Base-by-base conservation (phyloP, 2,113 vertebrate genomes). In the Poeciliopsis retropinna region DNA sequence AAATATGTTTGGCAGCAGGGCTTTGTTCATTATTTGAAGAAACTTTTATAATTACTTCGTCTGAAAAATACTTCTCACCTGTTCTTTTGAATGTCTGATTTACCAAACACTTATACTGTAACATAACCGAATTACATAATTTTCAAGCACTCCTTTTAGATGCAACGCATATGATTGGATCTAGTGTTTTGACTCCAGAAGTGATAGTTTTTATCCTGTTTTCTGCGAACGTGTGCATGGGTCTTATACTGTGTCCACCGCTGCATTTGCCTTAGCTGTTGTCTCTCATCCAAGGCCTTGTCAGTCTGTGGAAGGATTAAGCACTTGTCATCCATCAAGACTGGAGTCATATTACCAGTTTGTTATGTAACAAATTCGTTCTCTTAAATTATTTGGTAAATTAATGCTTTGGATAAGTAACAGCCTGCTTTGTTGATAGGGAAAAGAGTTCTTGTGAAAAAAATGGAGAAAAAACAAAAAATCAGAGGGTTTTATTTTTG, bases 251-350 rank as follows among this genome's bases (percentile, higher is more conserved):
- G n/a, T 74, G 73, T 76, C 22, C 77, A 65, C 68, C 71, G 70
- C 89, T 88, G 60, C 73, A 72, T 88, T 83, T 88, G 89, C 89
- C 89, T 90, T 90, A 86, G 72, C 85, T 68, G 64, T n/a, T 47
- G 79, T 76, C 61, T 89, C 71, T 80, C 69, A 85, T 86, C 66
- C 28, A 87, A 92, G 85, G 88, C 90, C 89, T 91, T 90, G 51
- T 61, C 76, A 80, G 76, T 88, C 85, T 84, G 62, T 61, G 62
- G 17, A n/a, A 64, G 73, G 68, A 74, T 75, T 64, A 61, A 69
- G 29, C n/a, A 47, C 78, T 78, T 74, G 39, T 72, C 67, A 70
- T 72, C 31, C 60, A 64, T 51, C 17, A 68, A 72, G 67, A 77
- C 72, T 78, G 74, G 67, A 57, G 39, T 62, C 17, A 9, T 28